phyloP scores from a whole-genome alignment of 2,888 invertebrate genomes.

The Xanthia togata region DNA sequence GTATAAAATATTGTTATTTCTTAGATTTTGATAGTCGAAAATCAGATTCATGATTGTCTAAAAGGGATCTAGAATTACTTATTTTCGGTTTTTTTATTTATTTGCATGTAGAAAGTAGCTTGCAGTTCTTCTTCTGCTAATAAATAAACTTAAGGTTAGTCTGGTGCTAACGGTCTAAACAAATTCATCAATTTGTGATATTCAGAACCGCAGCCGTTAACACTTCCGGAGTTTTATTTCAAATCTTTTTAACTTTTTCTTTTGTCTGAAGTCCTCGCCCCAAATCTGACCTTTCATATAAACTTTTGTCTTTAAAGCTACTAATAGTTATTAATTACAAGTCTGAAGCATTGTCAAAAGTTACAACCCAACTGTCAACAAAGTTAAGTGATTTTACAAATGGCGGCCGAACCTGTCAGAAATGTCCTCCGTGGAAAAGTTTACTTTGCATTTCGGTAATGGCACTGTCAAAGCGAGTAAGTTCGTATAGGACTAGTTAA shows the following conservation, averaged over 20 bases:
- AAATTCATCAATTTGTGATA: not conserved
- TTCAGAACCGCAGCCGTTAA: not conserved
- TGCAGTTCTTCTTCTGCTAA: too few relatives aligned
- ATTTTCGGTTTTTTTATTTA: not conserved
- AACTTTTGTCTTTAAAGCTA: conserved; percentile 32
- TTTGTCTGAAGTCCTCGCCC: not conserved
- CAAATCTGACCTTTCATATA: conserved; percentile 23
- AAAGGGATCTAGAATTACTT: not conserved
- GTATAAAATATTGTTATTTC: not conserved
- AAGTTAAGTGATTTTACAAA: conserved; percentile 53
- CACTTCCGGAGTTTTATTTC: not conserved
- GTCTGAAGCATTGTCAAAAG: conserved; percentile 27
- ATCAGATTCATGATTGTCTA: not conserved
- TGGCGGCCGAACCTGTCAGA: conserved; percentile 42
- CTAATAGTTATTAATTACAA: conserved; percentile 39
- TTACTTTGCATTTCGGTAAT: conserved; percentile 51
- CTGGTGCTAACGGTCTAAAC: not conserved
- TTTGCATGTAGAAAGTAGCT: not conserved
- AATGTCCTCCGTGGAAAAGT: conserved; percentile 34
- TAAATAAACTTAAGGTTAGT: not conserved
- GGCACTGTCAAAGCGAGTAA: conserved; percentile 52
- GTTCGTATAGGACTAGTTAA: conserved; percentile 47
- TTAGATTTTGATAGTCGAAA: not conserved
- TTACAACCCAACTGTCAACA: conserved; percentile 35
- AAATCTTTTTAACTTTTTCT: conserved; percentile 9